Evolutionary conservation across 1,140 invertebrate genomes (phyloP).

Genomic region (Dryas iulia): DNA sequence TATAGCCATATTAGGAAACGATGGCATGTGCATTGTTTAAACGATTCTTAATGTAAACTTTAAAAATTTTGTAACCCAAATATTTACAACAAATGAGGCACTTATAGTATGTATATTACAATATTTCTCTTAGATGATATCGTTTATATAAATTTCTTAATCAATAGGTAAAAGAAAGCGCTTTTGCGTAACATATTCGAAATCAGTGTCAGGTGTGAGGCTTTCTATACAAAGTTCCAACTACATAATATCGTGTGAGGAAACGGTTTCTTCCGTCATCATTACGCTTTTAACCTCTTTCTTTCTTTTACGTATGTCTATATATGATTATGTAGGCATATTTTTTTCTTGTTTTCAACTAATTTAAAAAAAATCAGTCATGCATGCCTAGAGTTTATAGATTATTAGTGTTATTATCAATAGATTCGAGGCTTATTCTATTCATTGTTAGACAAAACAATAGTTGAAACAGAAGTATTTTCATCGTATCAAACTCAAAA

Average conservation of each 20-base stretch:
- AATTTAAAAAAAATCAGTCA: too few relatives aligned
- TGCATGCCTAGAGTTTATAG: too few relatives aligned
- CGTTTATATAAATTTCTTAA: neutral
- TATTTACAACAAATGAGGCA: neutral
- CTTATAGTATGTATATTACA: neutral
- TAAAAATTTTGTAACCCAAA: too few relatives aligned
- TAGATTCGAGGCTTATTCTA: too few relatives aligned
- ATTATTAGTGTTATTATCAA: too few relatives aligned
- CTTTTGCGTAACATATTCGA: slow-evolving; percentile 34
- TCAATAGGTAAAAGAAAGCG: slow-evolving; percentile 30
- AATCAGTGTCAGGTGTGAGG: slow-evolving; percentile 25
- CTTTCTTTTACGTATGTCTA: neutral
- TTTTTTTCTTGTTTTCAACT: too few relatives aligned
- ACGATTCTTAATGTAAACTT: too few relatives aligned
- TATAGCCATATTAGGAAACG: too few relatives aligned
- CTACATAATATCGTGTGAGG: slow-evolving; percentile 21
- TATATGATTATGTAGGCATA: neutral
- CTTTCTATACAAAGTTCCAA: slow-evolving; percentile 34
- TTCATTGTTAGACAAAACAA: too few relatives aligned
- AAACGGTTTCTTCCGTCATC: neutral
- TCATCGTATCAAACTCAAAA: too few relatives aligned
- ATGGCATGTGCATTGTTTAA: too few relatives aligned
- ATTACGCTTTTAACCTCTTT: neutral
- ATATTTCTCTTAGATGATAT: neutral
- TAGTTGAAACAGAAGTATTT: too few relatives aligned